Evolutionary conservation across 1,140 invertebrate genomes (phyloP).

Genomic region (Asobara japonica): DNA sequence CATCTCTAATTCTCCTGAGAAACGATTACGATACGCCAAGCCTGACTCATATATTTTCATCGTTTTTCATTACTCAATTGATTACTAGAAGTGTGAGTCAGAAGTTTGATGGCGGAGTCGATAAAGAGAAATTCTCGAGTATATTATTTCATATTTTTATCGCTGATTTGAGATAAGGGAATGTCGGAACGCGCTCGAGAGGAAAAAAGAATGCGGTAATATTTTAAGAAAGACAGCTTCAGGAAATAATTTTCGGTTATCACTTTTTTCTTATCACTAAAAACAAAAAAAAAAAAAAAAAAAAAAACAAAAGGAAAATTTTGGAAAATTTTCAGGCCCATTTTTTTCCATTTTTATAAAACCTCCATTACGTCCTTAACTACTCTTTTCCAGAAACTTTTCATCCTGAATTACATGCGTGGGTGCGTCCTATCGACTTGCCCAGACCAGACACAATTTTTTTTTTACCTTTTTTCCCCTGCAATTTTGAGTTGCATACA

Average conservation of each 20-base stretch:
- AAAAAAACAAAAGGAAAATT: no score
- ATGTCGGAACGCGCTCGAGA: no score
- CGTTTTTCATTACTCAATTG: background rate
- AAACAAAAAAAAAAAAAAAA: no score
- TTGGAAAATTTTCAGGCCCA: no score
- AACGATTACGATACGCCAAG: background rate
- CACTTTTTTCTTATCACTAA: no score
- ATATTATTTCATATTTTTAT: background rate
- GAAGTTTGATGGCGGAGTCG: background rate
- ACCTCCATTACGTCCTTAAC: no score
- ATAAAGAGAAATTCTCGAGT: background rate
- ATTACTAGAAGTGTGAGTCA: background rate
- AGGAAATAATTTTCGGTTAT: no score
- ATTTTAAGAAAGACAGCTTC: no score
- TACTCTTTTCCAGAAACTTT: no score
- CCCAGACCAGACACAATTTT: background rate
- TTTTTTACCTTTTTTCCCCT: constrained; percentile 3
- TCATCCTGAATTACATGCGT: background rate
- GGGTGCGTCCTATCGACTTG: background rate
- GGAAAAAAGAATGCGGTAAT: no score
- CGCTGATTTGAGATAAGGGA: background rate
- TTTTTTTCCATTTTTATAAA: no score
- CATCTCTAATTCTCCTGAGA: background rate
- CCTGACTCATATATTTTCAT: background rate
- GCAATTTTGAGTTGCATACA: background rate